Base-by-base conservation (phyloP, 2,888 invertebrate species). In the Desoria tigrina region DNA sequence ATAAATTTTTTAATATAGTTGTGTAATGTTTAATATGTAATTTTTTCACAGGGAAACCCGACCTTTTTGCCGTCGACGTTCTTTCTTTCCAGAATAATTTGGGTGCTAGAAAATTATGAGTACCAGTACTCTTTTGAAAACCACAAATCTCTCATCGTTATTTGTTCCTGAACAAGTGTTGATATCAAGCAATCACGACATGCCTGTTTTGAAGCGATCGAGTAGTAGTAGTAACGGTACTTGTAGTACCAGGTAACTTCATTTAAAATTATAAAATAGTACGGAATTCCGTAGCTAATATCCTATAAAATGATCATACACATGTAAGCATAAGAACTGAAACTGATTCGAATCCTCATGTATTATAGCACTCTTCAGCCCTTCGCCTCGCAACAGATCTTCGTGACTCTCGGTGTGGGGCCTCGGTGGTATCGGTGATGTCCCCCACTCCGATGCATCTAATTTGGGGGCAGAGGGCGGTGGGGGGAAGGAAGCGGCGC, bases 351-450 rank as follows among this genome's bases (percentile, higher is more conserved):
- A n/a, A n/a, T n/a, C n/a, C n/a, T n/a, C n/a, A 51, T 27, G 27
- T 9, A 21, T 61, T 50, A 6, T 55, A 71, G 71, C 56, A 64
- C 42, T 62, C 42, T 57, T 49, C 62, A 63, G 51, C 60, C 66
- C 21, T 61, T 54, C 27, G 61, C 69, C 18, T 54, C 65, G 23
- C 55, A 63, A 24, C 61, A 67, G 53, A 42, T 66, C 78, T 84
- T 82, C 82, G 85, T 86, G 83, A 84, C 93, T 90, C 91, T 95
- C 90, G 94, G 94, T 83, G 90, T 92, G 87, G 94, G 94, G 94
- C 95, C 95, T 94, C 95, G 91, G 95, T 95, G 92, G 92, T 95
- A 94, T 91, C 96, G 95, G 95, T 97, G 96, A 96, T 95, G 95
- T 88, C 88, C 94, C 94, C 90, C 91, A 88, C 86, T 88, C 88